Base-by-base conservation (phyloP, 2,888 invertebrate genomes). In the Volucella inflata region DNA sequence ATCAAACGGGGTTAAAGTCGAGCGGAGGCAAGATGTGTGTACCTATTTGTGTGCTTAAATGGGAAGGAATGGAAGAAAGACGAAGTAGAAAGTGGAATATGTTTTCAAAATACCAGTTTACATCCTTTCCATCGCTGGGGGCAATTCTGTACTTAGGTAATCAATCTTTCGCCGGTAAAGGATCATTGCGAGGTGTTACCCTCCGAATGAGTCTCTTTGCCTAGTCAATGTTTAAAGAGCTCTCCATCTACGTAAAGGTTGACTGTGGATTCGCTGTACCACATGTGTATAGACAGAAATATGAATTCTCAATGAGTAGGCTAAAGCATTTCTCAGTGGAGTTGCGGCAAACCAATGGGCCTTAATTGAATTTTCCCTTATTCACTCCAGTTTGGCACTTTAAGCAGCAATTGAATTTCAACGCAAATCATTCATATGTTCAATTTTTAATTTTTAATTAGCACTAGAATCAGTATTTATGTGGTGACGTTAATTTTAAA, bases 161-260 rank as follows among this genome's bases (percentile, higher is more conserved):
- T 64, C 48, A 64, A 64, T 64, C 36, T 64, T 36, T 10, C 36
- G 36, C 9, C 48, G 48, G 62, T 46, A 64, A 48, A 36, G 36
- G 62, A 64, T 64, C 46, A 48, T 64, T 64, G 30, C 46, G 48
- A 44, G 16, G 46, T 48, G 11, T 36, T 14, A 36, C 30, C 16
- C 8, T 42, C 12, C 16, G 40, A 30, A 30, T 30, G 30, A 6
- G 6, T 30, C 6, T 0, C 30, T 30, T 30, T 30, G 30, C 30
- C 30, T 30, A 30, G 30, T 30, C 30, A 30, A 6, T 30, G 30
- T 4, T 30, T 30, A 6, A 30, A 30, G 3, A 2, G 21, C 21
- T 2, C 2, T 4, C 21, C 21, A 21, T 21, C 21, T n/a, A 16
- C 38, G 16, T 4, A 57, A 10, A 51, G 1, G 21, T 17, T 10